A percentile compares a stretch with the other conserved stretches of the same genome.
phyloP scores from a whole-genome alignment of 2,797 vertebrate species.

The Echiichthys vipera region DNA sequence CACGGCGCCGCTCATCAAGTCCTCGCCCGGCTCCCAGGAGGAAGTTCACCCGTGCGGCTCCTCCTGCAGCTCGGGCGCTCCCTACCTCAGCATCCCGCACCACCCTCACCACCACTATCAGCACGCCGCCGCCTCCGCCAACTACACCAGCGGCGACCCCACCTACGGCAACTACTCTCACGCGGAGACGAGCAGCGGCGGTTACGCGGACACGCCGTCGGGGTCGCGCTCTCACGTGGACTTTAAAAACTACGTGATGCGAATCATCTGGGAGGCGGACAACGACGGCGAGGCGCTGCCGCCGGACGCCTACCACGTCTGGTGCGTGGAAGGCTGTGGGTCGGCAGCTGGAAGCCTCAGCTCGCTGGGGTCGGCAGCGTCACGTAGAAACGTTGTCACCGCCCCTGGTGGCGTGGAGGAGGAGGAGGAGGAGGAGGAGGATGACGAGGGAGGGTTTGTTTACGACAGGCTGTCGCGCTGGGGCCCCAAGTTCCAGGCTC shows the following conservation, averaged over 20 bases:
- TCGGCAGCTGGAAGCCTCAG: constrained; percentile 88
- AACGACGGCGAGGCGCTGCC: constrained; percentile 82
- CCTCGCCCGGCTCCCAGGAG: constrained; percentile 83
- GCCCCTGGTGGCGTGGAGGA: too few species aligned
- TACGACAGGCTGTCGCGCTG: constrained; percentile 82
- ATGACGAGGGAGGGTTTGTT: constrained; percentile 75
- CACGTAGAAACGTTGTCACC: not conserved
- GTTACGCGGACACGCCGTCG: constrained; percentile 23
- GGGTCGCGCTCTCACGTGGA: constrained; percentile 73
- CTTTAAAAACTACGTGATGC: constrained; percentile 87
- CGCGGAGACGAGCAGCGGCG: not conserved
- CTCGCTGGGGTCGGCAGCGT: constrained; percentile 82
- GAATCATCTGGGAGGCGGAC: constrained; percentile 89
- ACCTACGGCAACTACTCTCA: constrained; percentile 36
- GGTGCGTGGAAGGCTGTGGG: constrained; percentile 85
- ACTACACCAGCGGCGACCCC: constrained; percentile 10
- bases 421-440: constrained; percentile 58
- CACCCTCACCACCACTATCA: constrained; percentile 57
- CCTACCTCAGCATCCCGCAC: constrained; percentile 76
- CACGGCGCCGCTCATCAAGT: constrained; percentile 84
- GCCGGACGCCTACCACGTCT: constrained; percentile 85
- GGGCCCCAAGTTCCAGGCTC: constrained; percentile 87
- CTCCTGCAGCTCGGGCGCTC: constrained; percentile 70
- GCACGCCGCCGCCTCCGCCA: constrained; percentile 5
- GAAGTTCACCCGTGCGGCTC: constrained; percentile 77